These are phyloP conservation scores for Zaprionus davidi DNA, from an alignment of 1,140 invertebrate species.

Conservation along the genomic window DNA sequence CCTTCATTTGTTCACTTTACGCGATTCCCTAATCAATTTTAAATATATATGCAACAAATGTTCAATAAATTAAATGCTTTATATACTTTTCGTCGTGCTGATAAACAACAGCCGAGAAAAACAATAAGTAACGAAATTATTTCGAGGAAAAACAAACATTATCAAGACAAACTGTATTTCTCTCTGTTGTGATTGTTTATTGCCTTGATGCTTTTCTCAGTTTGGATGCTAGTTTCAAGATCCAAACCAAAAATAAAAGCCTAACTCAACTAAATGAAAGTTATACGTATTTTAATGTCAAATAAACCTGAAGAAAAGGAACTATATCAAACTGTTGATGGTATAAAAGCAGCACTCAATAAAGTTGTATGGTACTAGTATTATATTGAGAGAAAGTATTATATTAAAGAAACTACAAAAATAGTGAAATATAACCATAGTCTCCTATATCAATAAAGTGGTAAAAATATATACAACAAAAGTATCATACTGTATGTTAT, in stretches of 20 bases:
- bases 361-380: too few relatives aligned
- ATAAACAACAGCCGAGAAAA: slow-evolving; percentile 25
- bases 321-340: not conserved
- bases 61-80: slow-evolving; percentile 24
- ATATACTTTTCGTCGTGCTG: slow-evolving; percentile 12
- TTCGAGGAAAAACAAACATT: slow-evolving; percentile 4
- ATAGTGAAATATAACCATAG: too few relatives aligned
- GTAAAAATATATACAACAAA: too few relatives aligned
- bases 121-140: slow-evolving; percentile 1
- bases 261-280: not conserved
- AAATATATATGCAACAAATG: slow-evolving; percentile 25
- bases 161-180: not conserved
- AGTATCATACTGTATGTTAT: too few relatives aligned
- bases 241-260: not conserved
- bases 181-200: not conserved
- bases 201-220: slow-evolving; percentile 26
- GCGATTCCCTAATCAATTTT: slow-evolving; percentile 21
- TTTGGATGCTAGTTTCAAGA: slow-evolving; percentile 26
- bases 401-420: too few relatives aligned
- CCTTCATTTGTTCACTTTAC: not conserved
- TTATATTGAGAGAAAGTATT: too few relatives aligned
- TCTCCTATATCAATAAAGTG: too few relatives aligned
- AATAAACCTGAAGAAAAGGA: not conserved
- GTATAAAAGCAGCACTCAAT: too few relatives aligned
- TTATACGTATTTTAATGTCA: not conserved